phyloP scores from a whole-genome alignment of 2,888 invertebrate genomes.

The Drosophila emarginata region DNA sequence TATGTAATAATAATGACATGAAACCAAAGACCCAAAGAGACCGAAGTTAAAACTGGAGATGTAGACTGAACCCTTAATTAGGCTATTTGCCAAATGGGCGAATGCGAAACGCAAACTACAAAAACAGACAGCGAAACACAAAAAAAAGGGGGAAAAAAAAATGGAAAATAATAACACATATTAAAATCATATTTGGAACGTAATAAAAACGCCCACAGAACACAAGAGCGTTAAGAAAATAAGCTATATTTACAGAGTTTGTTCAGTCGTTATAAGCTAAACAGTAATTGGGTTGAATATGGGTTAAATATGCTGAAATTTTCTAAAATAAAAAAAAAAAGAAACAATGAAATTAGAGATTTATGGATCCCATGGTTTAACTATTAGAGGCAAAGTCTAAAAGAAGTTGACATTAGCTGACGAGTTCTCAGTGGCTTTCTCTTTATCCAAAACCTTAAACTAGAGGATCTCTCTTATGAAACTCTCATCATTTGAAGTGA shows the following conservation, averaged over 20 bases:
- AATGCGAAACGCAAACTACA: conserved; percentile 14
- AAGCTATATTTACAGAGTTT: conserved; percentile 14
- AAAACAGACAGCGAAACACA: conserved; percentile 8
- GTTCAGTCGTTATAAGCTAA: background rate
- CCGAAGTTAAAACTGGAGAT: background rate
- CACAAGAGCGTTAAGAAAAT: background rate
- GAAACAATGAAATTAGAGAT: background rate
- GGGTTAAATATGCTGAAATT: background rate
- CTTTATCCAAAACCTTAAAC: too few relatives aligned
- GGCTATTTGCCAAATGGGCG: conserved; percentile 35
- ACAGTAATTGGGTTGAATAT: conserved; percentile 9
- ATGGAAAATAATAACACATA: conserved; percentile 55
- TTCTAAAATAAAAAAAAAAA: too few relatives aligned
- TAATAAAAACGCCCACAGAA: conserved; percentile 49
- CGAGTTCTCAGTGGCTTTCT: too few relatives aligned
- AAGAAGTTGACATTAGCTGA: too few relatives aligned
- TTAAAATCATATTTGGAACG: conserved; percentile 60
- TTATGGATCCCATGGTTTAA: background rate
- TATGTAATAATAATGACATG: background rate
- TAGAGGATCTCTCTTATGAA: too few relatives aligned
- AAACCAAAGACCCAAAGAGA: background rate
- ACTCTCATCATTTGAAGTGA: too few relatives aligned
- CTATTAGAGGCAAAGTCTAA: too few relatives aligned
- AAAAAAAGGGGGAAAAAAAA: background rate
- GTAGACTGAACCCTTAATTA: conserved; percentile 41